Percentiles rank a stretch among this genome's conserved stretches.
These are phyloP conservation scores for Melanostoma scalare DNA, from an alignment of 2,888 invertebrate genomes.

Conservation along the genomic window DNA sequence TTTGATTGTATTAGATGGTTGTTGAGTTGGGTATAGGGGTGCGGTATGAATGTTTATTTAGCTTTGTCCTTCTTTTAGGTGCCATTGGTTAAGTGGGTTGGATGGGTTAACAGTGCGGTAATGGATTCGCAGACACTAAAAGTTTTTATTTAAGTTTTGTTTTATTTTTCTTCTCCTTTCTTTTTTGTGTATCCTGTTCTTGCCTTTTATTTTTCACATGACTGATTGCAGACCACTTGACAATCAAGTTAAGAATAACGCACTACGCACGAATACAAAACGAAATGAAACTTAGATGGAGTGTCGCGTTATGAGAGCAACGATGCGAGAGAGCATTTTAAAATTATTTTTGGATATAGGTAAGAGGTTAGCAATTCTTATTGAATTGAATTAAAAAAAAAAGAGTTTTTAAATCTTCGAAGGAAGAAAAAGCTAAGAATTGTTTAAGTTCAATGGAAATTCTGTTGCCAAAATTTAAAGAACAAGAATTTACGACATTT, in stretches of 20 bases:
- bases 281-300: neutral
- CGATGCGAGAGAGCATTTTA: no score
- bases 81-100: conserved; percentile 15
- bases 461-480: no score
- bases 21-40: conserved; percentile 54
- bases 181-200: conserved; percentile 43
- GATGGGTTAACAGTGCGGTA: conserved; percentile 50
- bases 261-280: conserved; percentile 31
- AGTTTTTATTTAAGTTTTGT: neutral
- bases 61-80: conserved; percentile 15
- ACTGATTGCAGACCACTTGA: conserved; percentile 68
- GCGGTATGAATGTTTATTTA: conserved; percentile 14
- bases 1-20: conserved; percentile 36
- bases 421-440: no score
- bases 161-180: conserved; percentile 26
- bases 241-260: conserved; percentile 53
- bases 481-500: no score
- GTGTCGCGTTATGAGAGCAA: no score
- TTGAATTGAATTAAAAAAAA: no score
- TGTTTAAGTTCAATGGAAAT: no score
- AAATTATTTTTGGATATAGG: no score
- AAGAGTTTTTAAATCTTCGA: no score
- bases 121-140: conserved; percentile 61
- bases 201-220: conserved; percentile 66
- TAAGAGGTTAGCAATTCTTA: no score